Conservation (phyloP, 1,140 invertebrate genomes). For the Megathymus violae region DNA sequence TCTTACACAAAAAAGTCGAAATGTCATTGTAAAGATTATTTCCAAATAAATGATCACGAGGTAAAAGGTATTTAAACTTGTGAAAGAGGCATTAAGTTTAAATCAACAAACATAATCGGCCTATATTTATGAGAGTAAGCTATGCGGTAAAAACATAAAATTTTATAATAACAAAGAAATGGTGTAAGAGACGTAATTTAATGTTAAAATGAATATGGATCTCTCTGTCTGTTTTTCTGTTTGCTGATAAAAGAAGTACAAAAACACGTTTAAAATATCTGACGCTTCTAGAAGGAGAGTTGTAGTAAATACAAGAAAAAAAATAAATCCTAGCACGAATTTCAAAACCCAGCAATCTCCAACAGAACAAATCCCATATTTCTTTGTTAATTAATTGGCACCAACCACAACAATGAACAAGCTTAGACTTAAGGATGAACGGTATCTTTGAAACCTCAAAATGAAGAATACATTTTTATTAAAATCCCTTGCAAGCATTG, state of each 20-base stretch:
- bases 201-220: background rate
- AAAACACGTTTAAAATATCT: no score
- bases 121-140: constrained; percentile 61
- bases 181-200: background rate
- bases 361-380: no score
- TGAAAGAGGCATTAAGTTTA: constrained; percentile 60
- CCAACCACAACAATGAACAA: no score
- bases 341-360: no score
- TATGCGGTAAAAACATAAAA: constrained; percentile 64
- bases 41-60: constrained; percentile 46
- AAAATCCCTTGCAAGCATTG: no score
- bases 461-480: no score
- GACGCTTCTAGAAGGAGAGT: no score
- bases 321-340: no score
- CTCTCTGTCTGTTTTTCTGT: background rate
- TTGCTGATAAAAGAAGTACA: background rate
- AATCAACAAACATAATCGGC: constrained; percentile 70
- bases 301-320: no score
- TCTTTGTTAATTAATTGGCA: no score
- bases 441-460: no score
- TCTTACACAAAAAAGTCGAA: constrained; percentile 23
- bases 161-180: constrained; percentile 71
- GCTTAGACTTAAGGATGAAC: no score
- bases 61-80: constrained; percentile 65
- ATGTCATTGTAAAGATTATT: constrained; percentile 27